Percentiles rank a stretch among this genome's conserved stretches.
These are phyloP conservation scores for Calephelis virginiensis DNA, from an alignment of 1,140 invertebrate species.

Conservation along the genomic window DNA sequence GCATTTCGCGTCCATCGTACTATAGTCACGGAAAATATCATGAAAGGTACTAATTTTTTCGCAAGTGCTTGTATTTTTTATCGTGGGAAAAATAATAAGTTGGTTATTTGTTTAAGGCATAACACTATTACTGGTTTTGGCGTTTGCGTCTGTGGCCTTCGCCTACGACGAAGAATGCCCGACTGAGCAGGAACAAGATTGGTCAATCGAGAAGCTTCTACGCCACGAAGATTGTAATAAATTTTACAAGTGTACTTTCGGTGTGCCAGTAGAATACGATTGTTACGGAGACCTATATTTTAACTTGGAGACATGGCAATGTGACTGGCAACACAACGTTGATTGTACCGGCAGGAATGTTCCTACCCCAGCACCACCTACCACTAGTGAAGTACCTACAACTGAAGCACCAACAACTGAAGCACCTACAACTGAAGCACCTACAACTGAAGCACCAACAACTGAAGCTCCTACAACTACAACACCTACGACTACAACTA, in stretches of 20 bases:
- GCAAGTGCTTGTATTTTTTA: neutral
- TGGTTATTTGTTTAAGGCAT: conserved; percentile 21
- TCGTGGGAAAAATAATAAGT: neutral
- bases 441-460: neutral
- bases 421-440: neutral
- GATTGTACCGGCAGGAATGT: conserved; percentile 60
- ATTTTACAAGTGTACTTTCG: conserved; percentile 80
- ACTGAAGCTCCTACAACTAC: neutral
- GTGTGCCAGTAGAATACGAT: conserved; percentile 61
- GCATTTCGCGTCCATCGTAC: neutral
- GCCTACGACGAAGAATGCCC: conserved; percentile 37
- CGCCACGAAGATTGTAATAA: conserved; percentile 77
- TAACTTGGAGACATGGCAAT: conserved; percentile 72
- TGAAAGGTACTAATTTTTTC: conserved; percentile 25
- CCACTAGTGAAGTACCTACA: conserved; percentile 1
- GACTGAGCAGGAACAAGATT: conserved; percentile 20
- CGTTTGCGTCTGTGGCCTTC: conserved; percentile 2
- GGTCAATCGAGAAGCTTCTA: conserved; percentile 44
- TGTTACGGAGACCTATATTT: conserved; percentile 79
- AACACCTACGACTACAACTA: neutral
- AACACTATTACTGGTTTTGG: conserved; percentile 13
- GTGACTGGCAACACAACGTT: conserved; percentile 77
- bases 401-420: neutral
- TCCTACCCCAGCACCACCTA: conserved; percentile 22
- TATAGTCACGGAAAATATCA: conserved; percentile 7